A percentile compares a stretch with the other conserved stretches of the same genome.
Conservation (phyloP, 2,888 invertebrate species). For the Pandemis heparana region DNA sequence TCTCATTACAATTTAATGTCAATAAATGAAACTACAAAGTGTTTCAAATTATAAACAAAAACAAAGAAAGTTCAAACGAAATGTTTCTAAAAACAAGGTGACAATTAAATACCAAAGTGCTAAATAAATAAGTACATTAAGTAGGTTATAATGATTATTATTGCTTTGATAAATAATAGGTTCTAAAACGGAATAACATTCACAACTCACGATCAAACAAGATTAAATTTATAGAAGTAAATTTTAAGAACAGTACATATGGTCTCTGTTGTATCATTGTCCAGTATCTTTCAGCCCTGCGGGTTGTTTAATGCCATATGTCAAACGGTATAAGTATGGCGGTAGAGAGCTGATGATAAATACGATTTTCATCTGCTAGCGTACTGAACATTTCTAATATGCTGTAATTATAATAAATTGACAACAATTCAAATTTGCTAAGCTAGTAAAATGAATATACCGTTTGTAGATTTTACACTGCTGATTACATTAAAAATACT, state of each 20-base stretch:
- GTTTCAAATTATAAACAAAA: background rate
- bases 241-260: background rate
- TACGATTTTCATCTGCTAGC: background rate
- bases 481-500: no score
- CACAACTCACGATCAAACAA: slow-evolving; percentile 5
- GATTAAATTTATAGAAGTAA: background rate
- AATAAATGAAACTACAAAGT: background rate
- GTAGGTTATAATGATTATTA: background rate
- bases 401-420: background rate
- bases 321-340: no score
- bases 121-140: slow-evolving; percentile 4
- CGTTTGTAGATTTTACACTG: no score
- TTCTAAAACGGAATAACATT: background rate
- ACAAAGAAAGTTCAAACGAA: background rate
- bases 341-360: background rate
- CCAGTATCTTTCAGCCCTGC: no score
- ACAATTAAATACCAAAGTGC: slow-evolving; percentile 9
- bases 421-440: no score
- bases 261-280: no score
- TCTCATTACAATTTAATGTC: no score
- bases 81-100: background rate
- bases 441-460: no score
- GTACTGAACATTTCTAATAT: background rate
- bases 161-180: slow-evolving; percentile 23
- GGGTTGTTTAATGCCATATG: no score